Evolutionary conservation across 2,888 invertebrate species (phyloP).

Genomic region (Rapana venosa): DNA sequence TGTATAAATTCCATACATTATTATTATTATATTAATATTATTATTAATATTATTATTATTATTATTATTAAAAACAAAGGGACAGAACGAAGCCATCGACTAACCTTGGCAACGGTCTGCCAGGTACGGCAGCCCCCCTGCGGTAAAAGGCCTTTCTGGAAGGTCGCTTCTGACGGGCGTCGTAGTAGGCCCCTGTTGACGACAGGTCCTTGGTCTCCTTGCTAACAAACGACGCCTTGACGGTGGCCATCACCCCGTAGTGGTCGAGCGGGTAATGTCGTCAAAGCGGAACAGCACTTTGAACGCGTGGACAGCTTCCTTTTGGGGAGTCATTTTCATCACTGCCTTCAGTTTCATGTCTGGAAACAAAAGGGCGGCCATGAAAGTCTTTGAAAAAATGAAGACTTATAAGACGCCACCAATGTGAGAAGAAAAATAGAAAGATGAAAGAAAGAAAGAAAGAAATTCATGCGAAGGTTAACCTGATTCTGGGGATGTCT

Average conservation of each 20-base stretch:
- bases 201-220: not conserved
- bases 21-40: too few relatives aligned
- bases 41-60: too few relatives aligned
- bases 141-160: not conserved
- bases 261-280: not conserved
- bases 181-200: not conserved
- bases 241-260: not conserved
- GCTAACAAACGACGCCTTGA: not conserved
- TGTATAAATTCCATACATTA: too few relatives aligned
- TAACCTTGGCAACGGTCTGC: not conserved
- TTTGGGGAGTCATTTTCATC: not conserved
- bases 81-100: too few relatives aligned
- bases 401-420: not conserved
- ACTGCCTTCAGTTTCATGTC: not conserved
- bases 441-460: not conserved
- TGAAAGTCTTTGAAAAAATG: not conserved
- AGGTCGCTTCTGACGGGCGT: not conserved
- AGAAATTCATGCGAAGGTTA: not conserved
- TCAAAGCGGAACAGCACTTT: constrained; percentile 15
- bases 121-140: not conserved
- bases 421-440: not conserved
- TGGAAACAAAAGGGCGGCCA: not conserved
- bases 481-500: too few relatives aligned
- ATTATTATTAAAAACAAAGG: too few relatives aligned
- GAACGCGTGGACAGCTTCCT: constrained; percentile 14